Percentiles rank a stretch among this genome's conserved stretches.
These are phyloP conservation scores for Pogonomyrmex californicus DNA, from an alignment of 1,140 invertebrate species.

Conservation along the genomic window DNA sequence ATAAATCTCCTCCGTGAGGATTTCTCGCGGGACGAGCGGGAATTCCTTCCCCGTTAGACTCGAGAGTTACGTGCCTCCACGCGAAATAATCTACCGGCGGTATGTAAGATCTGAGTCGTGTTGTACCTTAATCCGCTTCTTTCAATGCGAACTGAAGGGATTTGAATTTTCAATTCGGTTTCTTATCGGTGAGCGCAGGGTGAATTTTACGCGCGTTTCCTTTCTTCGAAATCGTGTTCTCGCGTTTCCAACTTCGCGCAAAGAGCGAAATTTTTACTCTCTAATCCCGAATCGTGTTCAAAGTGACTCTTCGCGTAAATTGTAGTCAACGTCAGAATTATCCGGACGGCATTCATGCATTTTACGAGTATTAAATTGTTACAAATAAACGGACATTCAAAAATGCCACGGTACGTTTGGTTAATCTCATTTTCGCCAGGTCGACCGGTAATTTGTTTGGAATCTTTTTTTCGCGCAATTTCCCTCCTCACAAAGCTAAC, in stretches of 20 bases:
- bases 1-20: slow-evolving; percentile 47
- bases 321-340: background rate
- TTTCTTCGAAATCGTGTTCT: background rate
- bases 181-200: background rate
- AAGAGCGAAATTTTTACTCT: background rate
- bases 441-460: background rate
- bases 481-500: slow-evolving; percentile 7
- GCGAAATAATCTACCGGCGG: slow-evolving; percentile 33
- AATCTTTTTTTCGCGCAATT: background rate
- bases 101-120: slow-evolving; percentile 16
- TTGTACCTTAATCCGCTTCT: slow-evolving; percentile 52
- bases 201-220: slow-evolving; percentile 35
- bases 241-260: background rate
- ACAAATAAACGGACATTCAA: background rate
- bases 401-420: background rate
- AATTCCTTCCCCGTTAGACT: slow-evolving; percentile 22
- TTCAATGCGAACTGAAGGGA: slow-evolving; percentile 34
- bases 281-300: slow-evolving; percentile 11
- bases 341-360: background rate
- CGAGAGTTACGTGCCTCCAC: slow-evolving; percentile 2
- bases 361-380: background rate
- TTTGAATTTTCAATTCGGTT: slow-evolving; percentile 60
- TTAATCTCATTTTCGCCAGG: background rate
- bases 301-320: background rate
- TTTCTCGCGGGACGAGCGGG: slow-evolving; percentile 28